These are phyloP conservation scores for Magallana ariakensis DNA, from an alignment of 1,140 invertebrate species.

Conservation along the genomic window DNA sequence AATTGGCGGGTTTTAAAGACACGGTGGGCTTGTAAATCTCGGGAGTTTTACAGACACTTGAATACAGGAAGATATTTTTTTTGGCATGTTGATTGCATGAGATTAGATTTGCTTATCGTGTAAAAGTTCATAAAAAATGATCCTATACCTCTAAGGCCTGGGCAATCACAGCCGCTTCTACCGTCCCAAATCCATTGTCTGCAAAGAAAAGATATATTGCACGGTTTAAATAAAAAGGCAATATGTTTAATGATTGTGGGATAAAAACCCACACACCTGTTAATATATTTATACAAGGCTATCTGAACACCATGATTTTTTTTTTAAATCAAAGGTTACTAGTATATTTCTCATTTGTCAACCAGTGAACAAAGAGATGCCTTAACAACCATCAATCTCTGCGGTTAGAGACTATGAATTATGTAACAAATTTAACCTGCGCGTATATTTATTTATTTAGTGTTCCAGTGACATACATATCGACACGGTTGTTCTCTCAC, in stretches of 20 bases:
- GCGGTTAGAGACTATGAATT: too few relatives aligned
- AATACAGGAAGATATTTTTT: background rate
- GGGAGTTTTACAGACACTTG: background rate
- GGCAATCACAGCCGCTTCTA: conserved; percentile 69
- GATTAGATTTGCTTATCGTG: conserved; percentile 1
- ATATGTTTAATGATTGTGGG: background rate
- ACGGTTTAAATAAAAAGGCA: background rate
- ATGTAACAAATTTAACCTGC: too few relatives aligned
- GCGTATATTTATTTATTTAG: too few relatives aligned
- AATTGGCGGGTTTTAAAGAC: background rate
- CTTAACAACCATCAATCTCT: too few relatives aligned
- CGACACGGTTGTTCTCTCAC: conserved; percentile 51
- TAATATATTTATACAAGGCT: background rate
- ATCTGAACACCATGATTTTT: background rate
- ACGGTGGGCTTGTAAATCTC: conserved; percentile 12
- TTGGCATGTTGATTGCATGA: background rate
- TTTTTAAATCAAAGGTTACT: too few relatives aligned
- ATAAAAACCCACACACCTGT: background rate
- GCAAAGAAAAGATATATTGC: conserved; percentile 45
- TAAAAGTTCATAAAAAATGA: background rate
- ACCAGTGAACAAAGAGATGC: too few relatives aligned
- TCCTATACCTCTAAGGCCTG: conserved; percentile 71
- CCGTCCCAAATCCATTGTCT: conserved; percentile 76
- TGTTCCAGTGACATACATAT: too few relatives aligned
- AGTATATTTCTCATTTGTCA: too few relatives aligned